A percentile compares a stretch with the other conserved stretches of the same genome.
These are phyloP conservation scores for Anabacerthia variegaticeps DNA, from an alignment of 2,797 vertebrate species.

Conservation along the genomic window DNA sequence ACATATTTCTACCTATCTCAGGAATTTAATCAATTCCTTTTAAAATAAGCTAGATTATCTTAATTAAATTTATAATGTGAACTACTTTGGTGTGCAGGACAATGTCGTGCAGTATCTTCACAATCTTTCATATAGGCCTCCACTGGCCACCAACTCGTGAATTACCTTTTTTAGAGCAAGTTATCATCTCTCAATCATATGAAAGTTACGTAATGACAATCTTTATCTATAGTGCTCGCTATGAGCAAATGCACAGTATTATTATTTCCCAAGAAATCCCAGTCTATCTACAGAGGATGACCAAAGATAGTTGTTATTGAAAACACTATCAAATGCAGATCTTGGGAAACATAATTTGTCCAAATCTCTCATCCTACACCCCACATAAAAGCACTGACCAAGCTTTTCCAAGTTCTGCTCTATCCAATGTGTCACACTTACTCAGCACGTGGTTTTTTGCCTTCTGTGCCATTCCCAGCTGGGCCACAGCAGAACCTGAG, in stretches of 20 bases:
- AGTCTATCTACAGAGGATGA: background rate
- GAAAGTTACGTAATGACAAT: background rate
- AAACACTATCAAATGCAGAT: background rate
- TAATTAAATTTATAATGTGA: background rate
- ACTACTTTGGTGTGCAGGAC: background rate
- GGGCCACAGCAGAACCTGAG: background rate
- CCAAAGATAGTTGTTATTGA: background rate
- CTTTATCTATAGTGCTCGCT: background rate
- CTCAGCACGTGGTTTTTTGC: background rate
- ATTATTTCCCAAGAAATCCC: background rate
- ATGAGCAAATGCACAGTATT: background rate
- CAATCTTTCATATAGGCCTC: background rate
- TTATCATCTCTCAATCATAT: background rate
- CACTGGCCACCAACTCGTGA: background rate
- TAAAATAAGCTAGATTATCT: background rate
- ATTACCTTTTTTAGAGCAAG: background rate
- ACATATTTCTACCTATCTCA: background rate
- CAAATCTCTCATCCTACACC: background rate
- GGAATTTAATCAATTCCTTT: background rate
- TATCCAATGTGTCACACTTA: background rate
- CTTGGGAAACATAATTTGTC: background rate
- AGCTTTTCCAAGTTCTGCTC: background rate
- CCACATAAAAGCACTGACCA: rapidly evolving
- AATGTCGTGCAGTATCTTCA: background rate
- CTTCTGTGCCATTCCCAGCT: background rate